phyloP scores from a whole-genome alignment of 2,113 vertebrate genomes.

The Cochlearius cochlearius region DNA sequence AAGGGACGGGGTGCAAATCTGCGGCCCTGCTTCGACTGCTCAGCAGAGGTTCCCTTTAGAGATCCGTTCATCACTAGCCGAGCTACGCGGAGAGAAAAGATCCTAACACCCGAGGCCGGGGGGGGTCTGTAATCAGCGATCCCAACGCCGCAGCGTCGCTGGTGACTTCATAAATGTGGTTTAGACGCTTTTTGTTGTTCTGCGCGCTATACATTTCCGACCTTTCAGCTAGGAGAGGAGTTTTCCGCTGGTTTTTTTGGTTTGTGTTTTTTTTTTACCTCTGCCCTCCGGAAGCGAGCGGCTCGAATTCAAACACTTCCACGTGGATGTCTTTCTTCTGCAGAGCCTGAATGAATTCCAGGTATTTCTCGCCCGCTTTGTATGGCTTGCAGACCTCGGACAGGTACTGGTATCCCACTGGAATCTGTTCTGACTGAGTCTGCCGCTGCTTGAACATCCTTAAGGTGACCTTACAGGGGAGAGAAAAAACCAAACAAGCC shows the following conservation, averaged over 20 bases:
- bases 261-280: constrained; percentile 62
- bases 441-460: constrained; percentile 86
- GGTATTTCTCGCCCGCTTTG: constrained; percentile 83
- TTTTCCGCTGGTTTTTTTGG: not conserved
- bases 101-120: not conserved
- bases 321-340: constrained; percentile 47
- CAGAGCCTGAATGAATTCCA: constrained; percentile 77
- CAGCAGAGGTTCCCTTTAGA: not conserved
- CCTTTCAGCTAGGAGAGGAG: not conserved
- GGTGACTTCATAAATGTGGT: not conserved
- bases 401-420: constrained; percentile 78
- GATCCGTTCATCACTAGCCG: not conserved
- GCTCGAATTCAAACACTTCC: constrained; percentile 79
- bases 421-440: constrained; percentile 78
- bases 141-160: too few species aligned
- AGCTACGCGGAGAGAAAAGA: not conserved
- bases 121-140: not conserved
- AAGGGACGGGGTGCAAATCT: not conserved
- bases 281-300: constrained; percentile 66
- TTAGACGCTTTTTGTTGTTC: not conserved
- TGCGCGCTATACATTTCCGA: not conserved
- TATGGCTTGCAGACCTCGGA: constrained; percentile 79
- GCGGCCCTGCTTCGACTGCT: not conserved
- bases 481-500: too few species aligned
- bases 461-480: constrained; percentile 77